A percentile compares a stretch with the other conserved stretches of the same genome.
Evolutionary conservation across 2,888 invertebrate species (phyloP).

Genomic region (Diarsia brunnea): DNA sequence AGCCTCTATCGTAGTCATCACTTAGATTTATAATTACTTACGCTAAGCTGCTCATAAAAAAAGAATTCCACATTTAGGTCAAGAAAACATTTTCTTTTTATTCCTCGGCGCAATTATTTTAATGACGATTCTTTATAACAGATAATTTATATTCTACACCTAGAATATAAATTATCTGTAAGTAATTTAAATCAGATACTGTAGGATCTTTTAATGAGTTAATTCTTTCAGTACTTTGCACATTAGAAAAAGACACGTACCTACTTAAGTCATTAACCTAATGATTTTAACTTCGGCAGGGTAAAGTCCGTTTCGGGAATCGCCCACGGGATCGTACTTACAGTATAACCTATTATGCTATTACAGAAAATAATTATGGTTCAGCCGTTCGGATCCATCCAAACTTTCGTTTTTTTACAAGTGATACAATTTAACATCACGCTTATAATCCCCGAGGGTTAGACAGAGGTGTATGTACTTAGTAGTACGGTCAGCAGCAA

Average conservation of each 20-base stretch:
- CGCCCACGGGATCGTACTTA: too few species aligned
- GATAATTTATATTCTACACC: not conserved
- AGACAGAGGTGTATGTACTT: too few species aligned
- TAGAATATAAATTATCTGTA: not conserved
- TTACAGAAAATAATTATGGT: too few species aligned
- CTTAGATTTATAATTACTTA: constrained; percentile 4
- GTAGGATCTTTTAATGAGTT: not conserved
- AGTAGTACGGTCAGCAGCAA: too few species aligned
- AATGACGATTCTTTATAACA: constrained; percentile 22
- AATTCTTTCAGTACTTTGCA: not conserved
- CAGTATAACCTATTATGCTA: too few species aligned
- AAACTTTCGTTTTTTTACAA: too few species aligned
- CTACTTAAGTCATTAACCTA: not conserved
- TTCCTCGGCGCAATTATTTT: constrained; percentile 11
- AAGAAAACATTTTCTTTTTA: constrained; percentile 26
- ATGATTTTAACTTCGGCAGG: not conserved
- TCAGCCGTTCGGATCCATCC: too few species aligned
- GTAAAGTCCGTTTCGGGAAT: too few species aligned
- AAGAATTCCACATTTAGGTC: not conserved
- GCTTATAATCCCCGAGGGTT: too few species aligned
- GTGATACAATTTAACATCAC: too few species aligned
- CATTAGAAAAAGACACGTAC: not conserved
- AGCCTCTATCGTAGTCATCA: too few species aligned
- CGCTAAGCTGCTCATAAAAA: not conserved
- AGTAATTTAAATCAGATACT: not conserved